Evolutionary conservation across 2,888 invertebrate genomes (phyloP).

Genomic region (Aricia artaxerxes): DNA sequence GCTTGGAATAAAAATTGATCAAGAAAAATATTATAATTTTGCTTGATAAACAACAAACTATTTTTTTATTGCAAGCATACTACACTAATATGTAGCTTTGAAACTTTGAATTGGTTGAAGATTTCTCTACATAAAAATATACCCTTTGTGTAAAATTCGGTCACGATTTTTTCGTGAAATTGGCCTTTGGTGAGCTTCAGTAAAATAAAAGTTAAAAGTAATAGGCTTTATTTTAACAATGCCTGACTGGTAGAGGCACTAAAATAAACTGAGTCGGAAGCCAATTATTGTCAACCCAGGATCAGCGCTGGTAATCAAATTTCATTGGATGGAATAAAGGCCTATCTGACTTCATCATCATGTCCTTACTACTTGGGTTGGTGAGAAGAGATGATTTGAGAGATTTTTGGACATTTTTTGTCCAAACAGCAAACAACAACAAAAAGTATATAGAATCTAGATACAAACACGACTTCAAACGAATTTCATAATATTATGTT

Average conservation of each 20-base stretch:
- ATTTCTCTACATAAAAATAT: not conserved
- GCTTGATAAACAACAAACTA: too few species aligned
- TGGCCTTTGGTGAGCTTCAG: not conserved
- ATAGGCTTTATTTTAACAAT: slow-evolving; percentile 7
- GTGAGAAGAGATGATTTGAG: too few species aligned
- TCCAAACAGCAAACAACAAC: too few species aligned
- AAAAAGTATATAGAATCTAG: too few species aligned
- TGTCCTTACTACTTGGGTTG: not conserved
- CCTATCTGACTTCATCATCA: not conserved
- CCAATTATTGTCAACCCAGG: slow-evolving; percentile 12
- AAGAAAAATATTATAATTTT: too few species aligned
- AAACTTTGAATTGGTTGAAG: not conserved
- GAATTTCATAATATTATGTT: too few species aligned
- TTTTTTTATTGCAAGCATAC: too few species aligned
- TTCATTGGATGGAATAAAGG: not conserved
- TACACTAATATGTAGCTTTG: too few species aligned
- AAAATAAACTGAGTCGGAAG: slow-evolving; percentile 11
- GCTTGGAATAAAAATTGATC: too few species aligned
- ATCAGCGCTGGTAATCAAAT: not conserved
- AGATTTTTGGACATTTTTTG: too few species aligned
- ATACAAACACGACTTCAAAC: too few species aligned
- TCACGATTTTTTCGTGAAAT: not conserved
- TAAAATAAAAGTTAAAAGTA: slow-evolving; percentile 9
- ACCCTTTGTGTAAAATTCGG: not conserved
- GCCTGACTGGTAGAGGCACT: slow-evolving; percentile 8